phyloP scores from a whole-genome alignment of 1,140 invertebrate species.

The Euura lappo region DNA sequence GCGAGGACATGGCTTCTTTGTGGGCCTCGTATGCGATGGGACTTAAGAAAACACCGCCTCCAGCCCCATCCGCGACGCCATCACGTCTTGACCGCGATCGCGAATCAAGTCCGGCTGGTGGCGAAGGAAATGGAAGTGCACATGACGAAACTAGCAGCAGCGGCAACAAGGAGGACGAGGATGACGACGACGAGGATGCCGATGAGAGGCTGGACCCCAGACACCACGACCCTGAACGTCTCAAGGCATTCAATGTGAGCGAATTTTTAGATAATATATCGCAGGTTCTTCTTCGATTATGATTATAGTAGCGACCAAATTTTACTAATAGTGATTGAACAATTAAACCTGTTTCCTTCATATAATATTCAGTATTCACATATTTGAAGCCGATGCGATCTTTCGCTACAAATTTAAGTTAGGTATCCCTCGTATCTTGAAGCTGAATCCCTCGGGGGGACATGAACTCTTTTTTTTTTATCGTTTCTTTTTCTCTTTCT shows the following conservation, averaged over 20 bases:
- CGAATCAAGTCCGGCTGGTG: constrained; percentile 70
- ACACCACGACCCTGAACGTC: constrained; percentile 91
- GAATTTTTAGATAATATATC: too few species aligned
- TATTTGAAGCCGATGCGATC: too few species aligned
- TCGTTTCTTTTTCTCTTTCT: constrained; percentile 12
- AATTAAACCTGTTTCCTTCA: too few species aligned
- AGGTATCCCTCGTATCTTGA: too few species aligned
- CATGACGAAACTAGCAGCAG: constrained; percentile 92
- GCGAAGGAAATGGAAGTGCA: constrained; percentile 71
- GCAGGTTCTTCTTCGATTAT: too few species aligned
- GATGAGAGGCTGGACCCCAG: constrained; percentile 88
- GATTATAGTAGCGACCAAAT: too few species aligned
- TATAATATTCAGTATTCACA: too few species aligned
- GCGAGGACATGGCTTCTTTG: constrained; percentile 75
- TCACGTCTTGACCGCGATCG: constrained; percentile 55
- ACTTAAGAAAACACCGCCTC: constrained; percentile 69
- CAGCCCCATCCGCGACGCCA: constrained; percentile 60
- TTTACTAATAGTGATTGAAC: too few species aligned
- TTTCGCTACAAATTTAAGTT: too few species aligned
- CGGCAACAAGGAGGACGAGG: constrained; percentile 90
- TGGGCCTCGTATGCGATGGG: constrained; percentile 80
- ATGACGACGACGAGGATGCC: constrained; percentile 91
- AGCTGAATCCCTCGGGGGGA: too few species aligned
- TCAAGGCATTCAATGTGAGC: constrained; percentile 97
- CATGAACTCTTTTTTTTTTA: constrained; percentile 19